Evolutionary conservation across 2,113 vertebrate genomes (phyloP), one percentile per base, ranked within the genome.

Genomic region (Festucalex cinctus): DNA sequence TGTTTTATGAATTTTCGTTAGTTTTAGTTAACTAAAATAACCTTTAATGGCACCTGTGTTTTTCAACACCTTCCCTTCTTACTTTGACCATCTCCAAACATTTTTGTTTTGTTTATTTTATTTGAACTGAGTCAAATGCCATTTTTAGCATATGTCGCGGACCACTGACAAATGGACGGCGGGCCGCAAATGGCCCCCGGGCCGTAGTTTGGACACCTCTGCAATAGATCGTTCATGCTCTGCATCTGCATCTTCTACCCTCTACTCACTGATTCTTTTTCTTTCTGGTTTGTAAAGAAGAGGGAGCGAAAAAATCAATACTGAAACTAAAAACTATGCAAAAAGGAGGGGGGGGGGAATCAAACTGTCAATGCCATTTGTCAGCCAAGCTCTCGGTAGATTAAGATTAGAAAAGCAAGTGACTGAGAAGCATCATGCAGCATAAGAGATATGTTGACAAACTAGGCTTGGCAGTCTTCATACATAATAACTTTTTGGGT

Each of bases 391-490:
- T 91, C 78, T 85, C 81, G 58, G 32, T 90, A 88, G 84, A 79
- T 83, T 86, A 70, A 83, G 88, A 90, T 89, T 86, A 79, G 88
- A 89, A 71, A 89, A 93, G 92, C 92, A 84, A 92, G 90, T 89
- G 89, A 92, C 88, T 80, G 66, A 75, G 86, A 91, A 91, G 90
- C 91, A 83, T 90, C 94, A 95, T 95, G 94, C 94, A 93, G 91
- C 85, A 86, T 90, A 90, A 89, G 86, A 90, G 87, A 90, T 91
- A 91, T 92, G 88, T 77, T 86, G 63, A 75, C 87, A 88, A 85
- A 89, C 88, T 93, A 94, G 93, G 94, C 84, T 95, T 95, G 90
- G 94, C 94, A 95, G 94, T 95, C 94, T 95, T 94, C 88, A 89
- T 89, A 72, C 79, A 86, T 87, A 90, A 71, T 80, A 84, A 88